phyloP scores from a whole-genome alignment of 2,888 invertebrate species.

The Sisyra terminalis region DNA sequence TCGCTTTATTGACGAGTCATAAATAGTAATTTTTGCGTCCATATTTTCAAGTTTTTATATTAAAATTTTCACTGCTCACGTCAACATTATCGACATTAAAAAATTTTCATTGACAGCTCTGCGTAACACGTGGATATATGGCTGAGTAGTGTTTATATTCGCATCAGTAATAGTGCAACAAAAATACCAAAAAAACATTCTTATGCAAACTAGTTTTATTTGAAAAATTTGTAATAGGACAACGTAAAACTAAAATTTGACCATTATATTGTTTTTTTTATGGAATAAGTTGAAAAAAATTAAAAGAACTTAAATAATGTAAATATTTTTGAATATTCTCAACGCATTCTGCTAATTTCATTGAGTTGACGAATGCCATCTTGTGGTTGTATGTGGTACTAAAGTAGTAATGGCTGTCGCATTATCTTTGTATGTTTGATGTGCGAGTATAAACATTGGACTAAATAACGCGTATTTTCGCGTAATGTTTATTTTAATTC shows the following conservation, averaged over 20 bases:
- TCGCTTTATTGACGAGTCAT: constrained; percentile 8
- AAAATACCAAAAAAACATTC: neutral
- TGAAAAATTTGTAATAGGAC: no score
- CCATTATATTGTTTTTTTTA: no score
- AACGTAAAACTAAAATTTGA: no score
- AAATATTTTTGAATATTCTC: neutral
- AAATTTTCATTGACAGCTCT: neutral
- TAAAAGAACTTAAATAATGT: neutral
- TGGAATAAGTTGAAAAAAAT: no score
- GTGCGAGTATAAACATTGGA: constrained; percentile 9
- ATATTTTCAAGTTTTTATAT: constrained; percentile 1
- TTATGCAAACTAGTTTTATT: no score
- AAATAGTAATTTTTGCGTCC: constrained; percentile 10
- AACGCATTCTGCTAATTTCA: neutral
- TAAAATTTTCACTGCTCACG: neutral
- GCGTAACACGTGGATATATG: constrained; percentile 7
- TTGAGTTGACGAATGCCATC: constrained; percentile 17
- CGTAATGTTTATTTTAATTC: constrained; percentile 35
- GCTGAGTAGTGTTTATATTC: neutral
- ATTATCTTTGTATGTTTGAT: constrained; percentile 10
- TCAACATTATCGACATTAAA: no score
- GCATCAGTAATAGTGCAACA: neutral
- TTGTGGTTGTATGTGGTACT: constrained; percentile 20
- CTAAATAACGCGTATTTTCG: constrained; percentile 16
- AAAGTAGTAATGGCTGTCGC: constrained; percentile 26